phyloP scores from a whole-genome alignment of 2,888 invertebrate genomes.

The Heliconius cydno region DNA sequence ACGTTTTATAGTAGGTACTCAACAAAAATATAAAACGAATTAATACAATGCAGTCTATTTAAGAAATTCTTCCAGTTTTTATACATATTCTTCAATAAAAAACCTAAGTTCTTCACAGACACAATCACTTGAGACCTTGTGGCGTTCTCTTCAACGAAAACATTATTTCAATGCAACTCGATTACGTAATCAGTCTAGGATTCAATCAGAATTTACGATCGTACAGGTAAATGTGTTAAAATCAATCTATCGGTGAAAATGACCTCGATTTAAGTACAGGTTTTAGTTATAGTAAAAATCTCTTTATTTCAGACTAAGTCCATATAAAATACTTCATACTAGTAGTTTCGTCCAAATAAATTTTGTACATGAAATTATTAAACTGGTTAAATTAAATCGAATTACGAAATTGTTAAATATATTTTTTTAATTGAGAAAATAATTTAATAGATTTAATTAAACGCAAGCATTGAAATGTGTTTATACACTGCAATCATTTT shows the following conservation, averaged over 20 bases:
- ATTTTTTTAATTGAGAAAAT: no score
- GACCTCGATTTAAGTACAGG: not conserved
- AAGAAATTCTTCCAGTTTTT: not conserved
- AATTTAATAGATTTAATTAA: no score
- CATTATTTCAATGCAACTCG: constrained; percentile 42
- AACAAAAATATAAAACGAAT: not conserved
- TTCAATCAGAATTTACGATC: constrained; percentile 31
- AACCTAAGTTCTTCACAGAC: constrained; percentile 5
- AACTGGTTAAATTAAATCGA: no score
- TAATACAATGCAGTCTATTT: not conserved
- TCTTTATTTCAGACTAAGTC: no score
- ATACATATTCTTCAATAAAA: not conserved
- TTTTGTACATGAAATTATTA: no score
- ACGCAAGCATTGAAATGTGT: no score
- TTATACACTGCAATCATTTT: no score
- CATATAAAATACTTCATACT: no score
- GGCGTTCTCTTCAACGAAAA: constrained; percentile 42
- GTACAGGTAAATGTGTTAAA: constrained; percentile 1
- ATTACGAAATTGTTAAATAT: no score
- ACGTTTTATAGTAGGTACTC: not conserved
- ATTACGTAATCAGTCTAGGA: constrained; percentile 32
- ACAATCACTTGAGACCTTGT: constrained; percentile 40
- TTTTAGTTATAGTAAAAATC: not conserved
- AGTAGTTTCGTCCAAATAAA: no score
- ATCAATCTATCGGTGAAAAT: constrained; percentile 9